Conservation (phyloP, 1,140 invertebrate species). For the Hestina assimilis region DNA sequence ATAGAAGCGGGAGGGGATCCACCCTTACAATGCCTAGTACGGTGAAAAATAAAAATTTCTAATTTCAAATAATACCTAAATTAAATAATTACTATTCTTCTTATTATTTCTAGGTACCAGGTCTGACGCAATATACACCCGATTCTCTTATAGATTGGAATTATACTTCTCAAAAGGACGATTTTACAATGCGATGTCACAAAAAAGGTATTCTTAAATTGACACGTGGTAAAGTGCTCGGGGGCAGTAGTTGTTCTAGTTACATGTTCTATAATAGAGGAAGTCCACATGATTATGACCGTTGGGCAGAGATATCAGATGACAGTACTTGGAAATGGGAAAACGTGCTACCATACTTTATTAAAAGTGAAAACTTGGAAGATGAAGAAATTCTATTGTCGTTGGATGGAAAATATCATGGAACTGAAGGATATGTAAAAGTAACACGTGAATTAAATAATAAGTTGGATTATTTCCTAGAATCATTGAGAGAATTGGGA, state of each 20-base stretch:
- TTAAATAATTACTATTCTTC: not conserved
- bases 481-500: constrained; percentile 27
- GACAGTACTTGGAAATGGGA: constrained; percentile 85
- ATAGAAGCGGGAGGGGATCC: constrained; percentile 16
- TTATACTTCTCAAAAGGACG: constrained; percentile 83
- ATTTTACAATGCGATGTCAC: constrained; percentile 80
- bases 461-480: constrained; percentile 3
- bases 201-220: constrained; percentile 81
- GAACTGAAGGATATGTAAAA: not conserved
- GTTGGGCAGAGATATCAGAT: constrained; percentile 79
- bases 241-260: constrained; percentile 84
- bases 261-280: constrained; percentile 86
- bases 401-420: not conserved
- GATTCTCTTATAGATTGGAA: constrained; percentile 80
- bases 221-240: constrained; percentile 83
- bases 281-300: constrained; percentile 78
- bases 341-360: constrained; percentile 70
- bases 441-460: constrained; percentile 3
- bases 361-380: constrained; percentile 35
- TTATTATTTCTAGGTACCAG: not conserved
- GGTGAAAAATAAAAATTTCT: not conserved
- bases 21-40: not conserved
- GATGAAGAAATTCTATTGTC: constrained; percentile 15
- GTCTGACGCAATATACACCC: constrained; percentile 4
- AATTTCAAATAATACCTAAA: not conserved